Conservation (phyloP, 2,888 invertebrate species). For the Ophion costatus region DNA sequence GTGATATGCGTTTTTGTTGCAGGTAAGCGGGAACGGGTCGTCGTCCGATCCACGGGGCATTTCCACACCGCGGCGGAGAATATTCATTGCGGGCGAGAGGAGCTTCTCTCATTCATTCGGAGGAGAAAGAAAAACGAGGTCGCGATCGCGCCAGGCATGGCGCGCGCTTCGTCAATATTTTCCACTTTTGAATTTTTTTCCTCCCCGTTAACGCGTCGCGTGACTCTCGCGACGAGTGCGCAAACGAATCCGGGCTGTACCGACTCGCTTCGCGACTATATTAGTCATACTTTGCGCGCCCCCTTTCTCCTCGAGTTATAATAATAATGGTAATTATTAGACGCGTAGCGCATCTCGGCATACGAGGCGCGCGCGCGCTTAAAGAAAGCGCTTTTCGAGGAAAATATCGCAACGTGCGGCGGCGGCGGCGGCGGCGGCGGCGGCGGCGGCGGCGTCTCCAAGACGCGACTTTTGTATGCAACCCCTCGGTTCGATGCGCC, state of each 20-base stretch:
- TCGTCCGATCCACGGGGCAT: not conserved
- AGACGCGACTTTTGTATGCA: constrained; percentile 27
- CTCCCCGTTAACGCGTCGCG: not conserved
- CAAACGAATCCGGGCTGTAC: not conserved
- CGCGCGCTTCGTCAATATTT: not conserved
- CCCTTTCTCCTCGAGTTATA: not conserved
- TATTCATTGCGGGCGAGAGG: constrained; percentile 29
- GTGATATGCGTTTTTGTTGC: constrained; percentile 47
- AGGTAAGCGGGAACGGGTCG: constrained; percentile 49
- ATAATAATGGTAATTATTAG: not conserved
- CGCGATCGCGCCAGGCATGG: not conserved
- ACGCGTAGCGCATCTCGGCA: not conserved
- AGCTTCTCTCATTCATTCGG: not conserved
- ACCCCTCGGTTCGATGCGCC: constrained; percentile 22
- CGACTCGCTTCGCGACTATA: not conserved
- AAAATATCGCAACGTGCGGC: not conserved
- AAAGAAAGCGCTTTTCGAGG: not conserved
- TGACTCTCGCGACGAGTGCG: not conserved
- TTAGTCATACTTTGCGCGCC: not conserved
- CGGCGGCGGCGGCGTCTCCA: constrained; percentile 30
- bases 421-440: too few relatives aligned
- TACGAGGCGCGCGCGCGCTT: not conserved
- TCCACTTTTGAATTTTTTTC: not conserved
- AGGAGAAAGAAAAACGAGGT: not conserved
- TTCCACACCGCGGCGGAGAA: constrained; percentile 50